These are phyloP conservation scores for Anadara kagoshimensis DNA, from an alignment of 1,140 invertebrate species.

Conservation along the genomic window DNA sequence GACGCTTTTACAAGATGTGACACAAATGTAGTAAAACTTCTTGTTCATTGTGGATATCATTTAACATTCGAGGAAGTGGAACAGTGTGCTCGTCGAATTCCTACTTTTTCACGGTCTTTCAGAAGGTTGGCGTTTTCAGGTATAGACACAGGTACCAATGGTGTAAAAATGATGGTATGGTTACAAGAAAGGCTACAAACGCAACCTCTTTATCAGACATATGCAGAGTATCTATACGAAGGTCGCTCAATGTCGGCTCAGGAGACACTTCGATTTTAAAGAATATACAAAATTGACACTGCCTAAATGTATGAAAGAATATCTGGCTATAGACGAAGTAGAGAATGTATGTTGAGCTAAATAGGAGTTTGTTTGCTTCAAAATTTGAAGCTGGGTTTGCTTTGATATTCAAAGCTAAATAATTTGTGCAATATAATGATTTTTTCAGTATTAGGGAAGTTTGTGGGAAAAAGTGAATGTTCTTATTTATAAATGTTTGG, in stretches of 20 bases:
- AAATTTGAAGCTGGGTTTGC: too few species aligned
- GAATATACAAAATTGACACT: conserved; percentile 52
- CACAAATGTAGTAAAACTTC: conserved; percentile 55
- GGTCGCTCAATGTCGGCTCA: conserved; percentile 49
- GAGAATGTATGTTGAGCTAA: conserved; percentile 23
- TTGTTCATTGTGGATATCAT: conserved; percentile 60
- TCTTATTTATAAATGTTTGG: too few species aligned
- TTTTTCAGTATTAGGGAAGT: too few species aligned
- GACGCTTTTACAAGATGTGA: conserved; percentile 67
- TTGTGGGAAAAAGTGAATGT: too few species aligned
- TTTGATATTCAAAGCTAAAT: too few species aligned
- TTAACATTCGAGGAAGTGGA: conserved; percentile 61
- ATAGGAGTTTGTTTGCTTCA: too few species aligned
- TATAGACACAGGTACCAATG: conserved; percentile 42
- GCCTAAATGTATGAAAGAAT: conserved; percentile 50
- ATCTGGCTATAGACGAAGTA: conserved; percentile 54
- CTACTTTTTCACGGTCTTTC: conserved; percentile 62
- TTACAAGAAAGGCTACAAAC: conserved; percentile 47
- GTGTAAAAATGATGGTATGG: conserved; percentile 55
- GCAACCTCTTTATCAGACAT: conserved; percentile 50
- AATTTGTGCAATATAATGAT: too few species aligned
- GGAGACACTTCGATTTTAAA: conserved; percentile 57
- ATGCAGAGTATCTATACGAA: conserved; percentile 54
- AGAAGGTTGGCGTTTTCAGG: conserved; percentile 54
- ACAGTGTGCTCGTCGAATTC: conserved; percentile 58